Evolutionary conservation across 2,797 vertebrate species (phyloP), one percentile per base, ranked within the genome.

Genomic region (Acanthurus tractus): DNA sequence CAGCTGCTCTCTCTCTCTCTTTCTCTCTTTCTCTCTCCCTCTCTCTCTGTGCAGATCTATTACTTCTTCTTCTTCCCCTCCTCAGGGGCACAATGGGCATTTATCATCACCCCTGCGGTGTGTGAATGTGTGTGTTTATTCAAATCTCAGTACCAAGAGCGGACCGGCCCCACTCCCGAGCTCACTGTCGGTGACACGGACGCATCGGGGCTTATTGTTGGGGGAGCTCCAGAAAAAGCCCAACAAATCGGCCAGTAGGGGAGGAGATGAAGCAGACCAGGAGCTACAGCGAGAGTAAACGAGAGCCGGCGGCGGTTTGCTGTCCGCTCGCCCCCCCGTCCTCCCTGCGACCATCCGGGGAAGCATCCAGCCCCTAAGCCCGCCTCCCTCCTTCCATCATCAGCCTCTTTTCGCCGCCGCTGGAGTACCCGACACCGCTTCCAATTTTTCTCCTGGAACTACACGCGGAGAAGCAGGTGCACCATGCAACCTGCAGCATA

Each of bases 111-210:
- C 96, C 96, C 93, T 76, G 72, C 77, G 52, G 76, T 74, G 84
- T 68, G 70, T 70, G 58, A 44, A 36, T 81, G 79, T 73, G 69
- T 95, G 84, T 96, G 96, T 97, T 74, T 96, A 97, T 97, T 98
- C 97, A 98, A 96, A 96, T 95, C 78, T 95, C 96, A 96, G 97
- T 97, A 98, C 97, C 97, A 98, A 94, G 96, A 96, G 96, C 95
- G 94, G 95, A 95, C 93, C 96, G 95, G 96, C 95, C 92, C 96
- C 95, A 96, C 95, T 96, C 78, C 34, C 57, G 76, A 96, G 96
- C 96, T 82, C 86, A 87, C 96, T 95, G 91, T 88, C 94, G 62
- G 86, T 87, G 88, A 82, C 88, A 84, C 87, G 78, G 82, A 86
- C 80, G 68, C 87, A 68, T 80, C 81, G 83, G 83, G 56, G 65